phyloP scores from a whole-genome alignment of 2,888 invertebrate genomes.

The Leucoptera coffeella region DNA sequence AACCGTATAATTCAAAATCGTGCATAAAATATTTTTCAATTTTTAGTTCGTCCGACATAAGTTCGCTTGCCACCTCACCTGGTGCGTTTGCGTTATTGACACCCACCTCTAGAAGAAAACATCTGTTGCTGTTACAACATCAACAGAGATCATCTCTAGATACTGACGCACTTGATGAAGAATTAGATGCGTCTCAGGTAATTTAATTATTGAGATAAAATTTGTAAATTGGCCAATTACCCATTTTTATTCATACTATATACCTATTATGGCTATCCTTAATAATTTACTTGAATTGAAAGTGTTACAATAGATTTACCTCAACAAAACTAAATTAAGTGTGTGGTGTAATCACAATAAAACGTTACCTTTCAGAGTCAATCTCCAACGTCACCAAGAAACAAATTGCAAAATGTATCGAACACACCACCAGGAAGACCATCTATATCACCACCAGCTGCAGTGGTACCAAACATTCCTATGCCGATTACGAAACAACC shows the following conservation, averaged over 20 bases:
- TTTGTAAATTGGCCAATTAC: too few species aligned
- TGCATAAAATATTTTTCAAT: too few species aligned
- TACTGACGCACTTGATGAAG: constrained; percentile 73
- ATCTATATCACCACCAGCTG: constrained; percentile 40
- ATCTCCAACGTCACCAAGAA: constrained; percentile 46
- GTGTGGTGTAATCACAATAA: too few species aligned
- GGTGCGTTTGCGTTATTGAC: constrained; percentile 60
- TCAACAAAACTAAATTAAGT: too few species aligned
- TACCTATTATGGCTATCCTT: too few species aligned
- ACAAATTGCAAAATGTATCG: constrained; percentile 36
- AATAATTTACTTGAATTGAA: too few species aligned
- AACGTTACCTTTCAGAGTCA: constrained; percentile 33
- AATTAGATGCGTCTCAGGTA: constrained; percentile 59
- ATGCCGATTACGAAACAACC: constrained; percentile 45
- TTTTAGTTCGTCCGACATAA: constrained; percentile 40
- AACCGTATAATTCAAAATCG: too few species aligned
- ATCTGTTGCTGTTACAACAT: constrained; percentile 70
- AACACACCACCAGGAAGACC: constrained; percentile 23
- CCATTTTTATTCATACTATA: too few species aligned
- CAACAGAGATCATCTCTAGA: constrained; percentile 83
- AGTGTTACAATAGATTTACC: too few species aligned
- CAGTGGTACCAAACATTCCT: constrained; percentile 32
- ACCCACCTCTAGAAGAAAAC: constrained; percentile 73
- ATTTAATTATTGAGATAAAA: too few species aligned
- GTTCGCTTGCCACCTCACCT: constrained; percentile 46